Evolutionary conservation across 1,140 invertebrate genomes (phyloP).

Genomic region (Melipona quadrifasciata): DNA sequence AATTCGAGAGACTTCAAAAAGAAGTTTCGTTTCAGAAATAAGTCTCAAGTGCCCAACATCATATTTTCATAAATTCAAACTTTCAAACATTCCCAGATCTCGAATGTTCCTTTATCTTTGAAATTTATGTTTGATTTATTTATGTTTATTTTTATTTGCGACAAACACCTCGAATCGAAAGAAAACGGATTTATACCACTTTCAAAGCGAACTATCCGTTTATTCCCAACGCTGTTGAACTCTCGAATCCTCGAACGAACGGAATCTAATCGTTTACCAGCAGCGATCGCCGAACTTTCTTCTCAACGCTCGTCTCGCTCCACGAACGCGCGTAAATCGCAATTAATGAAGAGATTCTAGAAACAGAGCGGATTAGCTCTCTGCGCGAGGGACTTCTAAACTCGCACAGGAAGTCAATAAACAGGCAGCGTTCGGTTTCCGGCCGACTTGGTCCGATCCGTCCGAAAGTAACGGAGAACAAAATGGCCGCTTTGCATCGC

Average conservation of each 20-base stretch:
- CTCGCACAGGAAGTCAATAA: constrained; percentile 35
- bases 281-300: not conserved
- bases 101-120: too few species aligned
- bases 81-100: too few species aligned
- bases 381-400: not conserved
- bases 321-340: not conserved
- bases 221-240: not conserved
- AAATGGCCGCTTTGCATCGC: not conserved
- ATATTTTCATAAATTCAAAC: too few species aligned
- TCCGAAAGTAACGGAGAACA: not conserved
- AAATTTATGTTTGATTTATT: too few species aligned
- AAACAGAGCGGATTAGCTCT: not conserved
- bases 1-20: too few species aligned
- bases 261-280: not conserved
- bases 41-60: too few species aligned
- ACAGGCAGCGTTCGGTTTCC: not conserved
- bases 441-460: constrained; percentile 22
- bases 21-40: too few species aligned
- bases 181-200: too few species aligned
- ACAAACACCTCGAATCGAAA: too few species aligned
- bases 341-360: not conserved
- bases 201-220: too few species aligned
- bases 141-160: too few species aligned
- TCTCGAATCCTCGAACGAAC: not conserved
- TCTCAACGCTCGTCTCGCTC: not conserved